Evolutionary conservation across 2,888 invertebrate genomes (phyloP).

Genomic region (Luffia ferchaultella): DNA sequence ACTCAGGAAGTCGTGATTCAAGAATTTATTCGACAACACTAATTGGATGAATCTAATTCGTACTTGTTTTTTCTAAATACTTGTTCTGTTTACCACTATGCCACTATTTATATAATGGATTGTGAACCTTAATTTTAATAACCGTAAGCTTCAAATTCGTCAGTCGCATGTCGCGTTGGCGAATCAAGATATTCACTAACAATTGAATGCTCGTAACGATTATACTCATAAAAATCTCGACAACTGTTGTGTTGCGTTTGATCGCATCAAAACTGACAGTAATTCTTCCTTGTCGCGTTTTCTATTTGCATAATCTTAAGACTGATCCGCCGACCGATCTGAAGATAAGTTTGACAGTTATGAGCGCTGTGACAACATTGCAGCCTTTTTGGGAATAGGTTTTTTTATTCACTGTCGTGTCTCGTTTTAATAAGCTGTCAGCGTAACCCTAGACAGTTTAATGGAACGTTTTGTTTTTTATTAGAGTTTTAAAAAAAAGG

Average conservation of each 20-base stretch:
- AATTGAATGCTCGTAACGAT: conserved; percentile 33
- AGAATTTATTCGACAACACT: not conserved
- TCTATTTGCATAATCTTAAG: conserved; percentile 43
- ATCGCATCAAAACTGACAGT: conserved; percentile 30
- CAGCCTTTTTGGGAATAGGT: not conserved
- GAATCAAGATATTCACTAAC: conserved; percentile 28
- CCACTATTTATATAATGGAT: conserved; percentile 2
- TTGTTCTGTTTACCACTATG: not conserved
- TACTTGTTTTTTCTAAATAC: not conserved
- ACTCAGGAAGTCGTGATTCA: not conserved
- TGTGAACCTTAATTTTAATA: conserved; percentile 10
- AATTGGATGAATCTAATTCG: not conserved
- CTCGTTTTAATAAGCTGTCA: not conserved
- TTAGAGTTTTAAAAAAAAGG: too few relatives aligned
- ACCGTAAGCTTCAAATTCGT: conserved; percentile 6
- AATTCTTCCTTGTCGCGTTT: conserved; percentile 37
- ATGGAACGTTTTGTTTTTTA: not conserved
- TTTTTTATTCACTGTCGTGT: not conserved
- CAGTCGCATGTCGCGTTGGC: not conserved
- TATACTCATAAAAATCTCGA: conserved; percentile 23
- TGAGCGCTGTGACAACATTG: conserved; percentile 1
- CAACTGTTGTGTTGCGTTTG: conserved; percentile 18
- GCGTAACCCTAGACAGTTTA: not conserved
- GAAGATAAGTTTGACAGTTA: conserved; percentile 7
- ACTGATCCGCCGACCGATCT: conserved; percentile 14